Evolutionary conservation across 2,888 invertebrate genomes (phyloP).

Genomic region (Petrolisthes manimaculis): DNA sequence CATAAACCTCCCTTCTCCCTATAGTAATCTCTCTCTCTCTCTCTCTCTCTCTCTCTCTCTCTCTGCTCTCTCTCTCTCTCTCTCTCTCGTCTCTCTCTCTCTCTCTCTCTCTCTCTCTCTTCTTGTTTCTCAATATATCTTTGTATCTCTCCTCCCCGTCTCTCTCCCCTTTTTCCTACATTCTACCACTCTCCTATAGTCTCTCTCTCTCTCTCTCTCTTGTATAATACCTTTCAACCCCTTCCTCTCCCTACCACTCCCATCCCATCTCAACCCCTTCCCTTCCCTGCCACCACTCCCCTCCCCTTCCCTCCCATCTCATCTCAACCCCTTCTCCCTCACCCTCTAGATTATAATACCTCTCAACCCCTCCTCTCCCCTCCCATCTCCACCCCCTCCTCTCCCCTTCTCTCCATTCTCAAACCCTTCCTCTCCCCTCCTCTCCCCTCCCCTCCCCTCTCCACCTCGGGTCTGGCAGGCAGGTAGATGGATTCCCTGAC

Average conservation of each 20-base stretch:
- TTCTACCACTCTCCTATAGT: background rate
- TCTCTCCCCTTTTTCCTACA: background rate
- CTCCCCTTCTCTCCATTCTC: background rate
- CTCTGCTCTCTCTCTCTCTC: no score
- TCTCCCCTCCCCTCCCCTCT: background rate
- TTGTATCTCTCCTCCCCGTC: background rate
- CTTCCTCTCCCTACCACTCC: background rate
- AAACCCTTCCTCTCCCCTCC: background rate
- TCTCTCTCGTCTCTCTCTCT: background rate
- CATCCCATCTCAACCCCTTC: background rate
- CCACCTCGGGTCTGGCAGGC: background rate
- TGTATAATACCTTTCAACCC: background rate
- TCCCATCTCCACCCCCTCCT: background rate
- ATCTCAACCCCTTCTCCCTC: background rate
- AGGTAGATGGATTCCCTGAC: slow-evolving; percentile 16
- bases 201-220: background rate
- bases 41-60: background rate
- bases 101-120: background rate
- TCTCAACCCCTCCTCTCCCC: background rate
- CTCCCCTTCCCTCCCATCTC: background rate
- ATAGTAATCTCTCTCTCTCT: background rate
- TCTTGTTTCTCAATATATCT: background rate
- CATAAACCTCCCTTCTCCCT: no score
- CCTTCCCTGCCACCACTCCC: background rate
- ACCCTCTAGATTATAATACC: no score